A percentile compares a stretch with the other conserved stretches of the same genome.
Evolutionary conservation across 2,888 invertebrate species (phyloP).

Genomic region (Drosophila niveifrons): DNA sequence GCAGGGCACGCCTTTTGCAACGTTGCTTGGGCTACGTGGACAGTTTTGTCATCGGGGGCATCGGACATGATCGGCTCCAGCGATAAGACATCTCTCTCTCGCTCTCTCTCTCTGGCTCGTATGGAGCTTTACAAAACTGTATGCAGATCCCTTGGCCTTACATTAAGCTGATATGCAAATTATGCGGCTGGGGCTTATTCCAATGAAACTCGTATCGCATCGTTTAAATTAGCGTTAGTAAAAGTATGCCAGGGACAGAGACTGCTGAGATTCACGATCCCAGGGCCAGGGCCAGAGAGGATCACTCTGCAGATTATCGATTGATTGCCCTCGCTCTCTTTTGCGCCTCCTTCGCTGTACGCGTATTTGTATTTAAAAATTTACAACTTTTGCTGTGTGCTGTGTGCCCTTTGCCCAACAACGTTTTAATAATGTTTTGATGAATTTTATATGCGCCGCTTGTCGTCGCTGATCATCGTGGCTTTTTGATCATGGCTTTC

Average conservation of each 20-base stretch:
- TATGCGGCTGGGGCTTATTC: slow-evolving; percentile 62
- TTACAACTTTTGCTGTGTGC: slow-evolving; percentile 60
- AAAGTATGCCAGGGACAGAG: slow-evolving; percentile 65
- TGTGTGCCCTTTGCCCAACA: slow-evolving; percentile 39
- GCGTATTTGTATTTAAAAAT: slow-evolving; percentile 81
- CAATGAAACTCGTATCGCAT: slow-evolving; percentile 54
- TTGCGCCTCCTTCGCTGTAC: slow-evolving; percentile 29
- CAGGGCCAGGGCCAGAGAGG: slow-evolving; percentile 17
- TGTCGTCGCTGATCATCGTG: slow-evolving; percentile 75
- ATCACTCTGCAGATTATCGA: slow-evolving; percentile 63
- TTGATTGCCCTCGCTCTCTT: slow-evolving; percentile 2
- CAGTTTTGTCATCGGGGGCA: slow-evolving; percentile 72
- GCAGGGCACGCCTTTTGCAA: slow-evolving; percentile 50
- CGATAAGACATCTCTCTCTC: slow-evolving; percentile 49
- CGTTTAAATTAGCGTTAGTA: slow-evolving; percentile 80
- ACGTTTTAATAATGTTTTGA: slow-evolving; percentile 81
- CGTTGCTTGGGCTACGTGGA: slow-evolving; percentile 40
- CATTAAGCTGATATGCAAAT: slow-evolving; percentile 81
- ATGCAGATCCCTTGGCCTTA: slow-evolving; percentile 69
- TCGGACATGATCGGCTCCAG: slow-evolving; percentile 61
- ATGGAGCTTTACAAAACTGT: slow-evolving; percentile 63
- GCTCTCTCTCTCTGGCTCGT: too few species aligned
- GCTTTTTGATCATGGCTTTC: slow-evolving; percentile 72
- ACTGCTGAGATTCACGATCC: slow-evolving; percentile 15
- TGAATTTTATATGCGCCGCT: slow-evolving; percentile 78